Evolutionary conservation across 2,797 vertebrate genomes (phyloP), one percentile per base, ranked within the genome.

Genomic region (Acanthurus leucopareius): DNA sequence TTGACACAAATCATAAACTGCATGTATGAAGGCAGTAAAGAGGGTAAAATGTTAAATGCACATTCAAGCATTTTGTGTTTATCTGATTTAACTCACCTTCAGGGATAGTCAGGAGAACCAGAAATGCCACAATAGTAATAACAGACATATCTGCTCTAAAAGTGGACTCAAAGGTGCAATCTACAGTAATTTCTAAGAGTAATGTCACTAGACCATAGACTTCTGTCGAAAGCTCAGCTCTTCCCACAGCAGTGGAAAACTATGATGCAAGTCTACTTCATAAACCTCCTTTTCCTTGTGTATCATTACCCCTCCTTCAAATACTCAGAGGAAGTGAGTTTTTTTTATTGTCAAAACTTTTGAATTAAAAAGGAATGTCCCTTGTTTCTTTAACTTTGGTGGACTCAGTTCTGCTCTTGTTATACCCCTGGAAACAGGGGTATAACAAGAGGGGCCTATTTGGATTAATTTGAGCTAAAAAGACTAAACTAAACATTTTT

Each of bases 51-150:
- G 20, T 47, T 48, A 4, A 38, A 38, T 0, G 1, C 10, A 56
- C 19, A 42, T 45, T 68, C 22, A 0, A n/a, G 38, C 1, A 44
- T 49, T 53, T 51, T 1, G 17, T 17, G 53, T 58, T 48, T 1
- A 45, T 19, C 5, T 59, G 10, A 44, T 53, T 20, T 10, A 2
- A 81, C 87, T 90, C 44, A 92, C 91, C 80, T 53, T 77, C 69
- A 11, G 77, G 56, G 15, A 87, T 35, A 19, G 62, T 28, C 51
- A 88, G 56, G 25, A 80, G 32, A 69, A 86, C 5, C 16, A 90
- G 20, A 5, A 89, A 67, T 51, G 66, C 38, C 49, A 88, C 58
- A 62, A n/a, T 17, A 13, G 28, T 17, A 11, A 68, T 40, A 7
- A 15, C 0, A 69, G 73, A 79, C 86, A 91, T 90, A 17, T 81